Base-by-base conservation (phyloP, 2,797 vertebrate genomes). In the Gorsachius magnificus region DNA sequence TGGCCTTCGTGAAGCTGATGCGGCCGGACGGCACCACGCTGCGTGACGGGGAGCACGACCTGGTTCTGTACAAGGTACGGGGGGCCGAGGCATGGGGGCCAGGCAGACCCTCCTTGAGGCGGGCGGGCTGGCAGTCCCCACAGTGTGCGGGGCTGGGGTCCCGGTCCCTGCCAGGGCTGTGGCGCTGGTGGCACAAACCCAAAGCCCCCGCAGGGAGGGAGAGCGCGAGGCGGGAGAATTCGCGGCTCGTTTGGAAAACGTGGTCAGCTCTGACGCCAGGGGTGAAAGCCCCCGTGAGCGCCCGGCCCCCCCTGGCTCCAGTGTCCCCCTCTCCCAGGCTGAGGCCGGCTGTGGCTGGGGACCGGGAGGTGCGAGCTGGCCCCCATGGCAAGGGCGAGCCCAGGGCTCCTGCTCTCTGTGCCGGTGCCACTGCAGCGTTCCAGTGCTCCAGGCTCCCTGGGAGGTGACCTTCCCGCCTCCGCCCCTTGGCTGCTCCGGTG, bases 1-100 rank as follows among this genome's bases (percentile, higher is more conserved):
- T 97, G 97, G 96, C 96, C 36, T 97, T 96, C 0, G 95, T 97
- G 94, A 90, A 80, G 89, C 84, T 97, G 94, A 96, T 97, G 66
- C 75, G 54, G 14, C 86, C 93, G 1, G 96, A 97, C 0, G 97
- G 97, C 70, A 97, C 97, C 76, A 97, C 97, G 0, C 90, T 97
- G 72, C 66, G 85, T 3, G 97, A 97, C 0, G 97, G 97, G 56
- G 97, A 97, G 68, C 96, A 97, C 2, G 94, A 97, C 77, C 87
- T 97, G 48, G 6, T 97, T 36, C 92, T 97, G 1, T 97, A 97
- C 90, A 97, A 97, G 97, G 97, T 97, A 89, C 0, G 2, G 50
- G 70, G 35, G 9, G 2, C 6, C 86, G 95, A 97, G 96, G 97
- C 97, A 85, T 0, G 45, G 36, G 8, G 2, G 33, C 33, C 38